These are phyloP conservation scores for Synchiropus splendidus DNA, from an alignment of 2,113 vertebrate genomes.

Conservation along the genomic window DNA sequence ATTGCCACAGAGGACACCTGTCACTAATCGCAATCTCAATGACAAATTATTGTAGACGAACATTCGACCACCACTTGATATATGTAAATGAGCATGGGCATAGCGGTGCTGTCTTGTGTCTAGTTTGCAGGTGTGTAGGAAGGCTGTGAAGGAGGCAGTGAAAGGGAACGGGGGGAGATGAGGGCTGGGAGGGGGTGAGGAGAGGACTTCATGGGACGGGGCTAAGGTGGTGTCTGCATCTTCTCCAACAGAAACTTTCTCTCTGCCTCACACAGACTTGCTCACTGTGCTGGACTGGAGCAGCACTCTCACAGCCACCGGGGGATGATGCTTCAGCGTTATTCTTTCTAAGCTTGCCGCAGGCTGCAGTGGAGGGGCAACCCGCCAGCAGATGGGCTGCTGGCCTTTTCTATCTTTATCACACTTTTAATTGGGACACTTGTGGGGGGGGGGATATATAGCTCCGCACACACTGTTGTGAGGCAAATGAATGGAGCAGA, in stretches of 20 bases:
- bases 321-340: slow-evolving; percentile 43
- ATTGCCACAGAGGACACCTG: slow-evolving; percentile 44
- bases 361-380: slow-evolving; percentile 25
- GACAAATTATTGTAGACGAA: not conserved
- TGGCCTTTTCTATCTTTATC: slow-evolving; percentile 46
- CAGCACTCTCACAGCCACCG: slow-evolving; percentile 33
- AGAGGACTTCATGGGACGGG: slow-evolving; percentile 38
- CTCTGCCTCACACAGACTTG: slow-evolving; percentile 36
- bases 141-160: slow-evolving; percentile 10
- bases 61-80: no score
- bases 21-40: slow-evolving; percentile 20
- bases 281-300: slow-evolving; percentile 41
- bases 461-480: slow-evolving; percentile 42
- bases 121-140: slow-evolving; percentile 59
- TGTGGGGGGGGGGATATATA: slow-evolving; percentile 54
- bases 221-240: slow-evolving; percentile 47
- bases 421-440: slow-evolving; percentile 43
- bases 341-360: slow-evolving; percentile 31
- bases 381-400: slow-evolving; percentile 41
- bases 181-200: slow-evolving; percentile 40
- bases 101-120: no score
- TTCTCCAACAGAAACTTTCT: slow-evolving; percentile 41
- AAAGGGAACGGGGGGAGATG: slow-evolving; percentile 13
- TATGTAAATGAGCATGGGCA: no score
- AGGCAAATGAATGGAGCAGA: slow-evolving; percentile 58